Evolutionary conservation across 2,888 invertebrate genomes (phyloP), one percentile per base, ranked within the genome.

Genomic region (Conops quadrifasciatus): DNA sequence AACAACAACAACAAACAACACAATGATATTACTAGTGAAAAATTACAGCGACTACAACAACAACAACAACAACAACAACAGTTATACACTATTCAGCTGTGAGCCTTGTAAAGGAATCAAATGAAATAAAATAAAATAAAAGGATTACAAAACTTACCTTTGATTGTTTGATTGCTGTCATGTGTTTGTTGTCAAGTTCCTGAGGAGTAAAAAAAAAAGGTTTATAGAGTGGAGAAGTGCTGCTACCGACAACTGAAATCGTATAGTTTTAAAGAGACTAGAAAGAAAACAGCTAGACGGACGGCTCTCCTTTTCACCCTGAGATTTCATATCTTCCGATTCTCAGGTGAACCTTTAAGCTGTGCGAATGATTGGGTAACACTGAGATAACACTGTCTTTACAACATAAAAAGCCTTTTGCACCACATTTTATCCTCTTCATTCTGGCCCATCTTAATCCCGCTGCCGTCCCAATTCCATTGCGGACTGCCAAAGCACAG

Each of bases 111-210:
- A 13, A 9, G 24, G n/a, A 59, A 19, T 1, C 13, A 30, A 11
- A 26, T n/a, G 21, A 2, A 53, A 16, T 36, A 16, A 45, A 45
- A 36, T 36, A 5, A 49, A 64, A 58, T 62, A 70, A 67, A 74
- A 71, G 70, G 73, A 72, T 74, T 72, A 72, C 15, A 71, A 71
- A 68, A 69, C 69, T 65, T 70, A 62, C 62, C 53, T 51, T 65
- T 43, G 64, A 69, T 70, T 66, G 67, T 51, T 60, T 43, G 64
- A 66, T 70, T 66, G 67, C 67, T 73, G 70, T 73, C 71, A 71
- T 70, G 70, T 70, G 69, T 63, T 67, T 24, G 58, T 58, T 24
- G 3, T 58, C 7, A 4, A 58, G 58, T 15, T n/a, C n/a, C 2
- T 15, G 49, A 3, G 60, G 60, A 58, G 56, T 30, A n/a, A 30